Evolutionary conservation across 1,140 invertebrate species (phyloP).

Genomic region (Neodiprion lecontei): DNA sequence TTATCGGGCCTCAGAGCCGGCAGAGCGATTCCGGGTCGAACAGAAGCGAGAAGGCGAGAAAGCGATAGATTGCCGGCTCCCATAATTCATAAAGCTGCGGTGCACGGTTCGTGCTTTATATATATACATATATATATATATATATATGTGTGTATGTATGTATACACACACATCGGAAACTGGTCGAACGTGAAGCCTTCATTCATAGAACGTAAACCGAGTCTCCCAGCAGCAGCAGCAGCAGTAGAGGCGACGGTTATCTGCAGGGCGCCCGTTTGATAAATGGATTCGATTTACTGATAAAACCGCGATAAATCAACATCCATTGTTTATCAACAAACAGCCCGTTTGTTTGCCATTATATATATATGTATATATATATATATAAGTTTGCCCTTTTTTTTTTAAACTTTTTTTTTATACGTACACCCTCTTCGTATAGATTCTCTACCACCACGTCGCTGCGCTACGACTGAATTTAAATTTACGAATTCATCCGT

Average conservation of each 20-base stretch:
- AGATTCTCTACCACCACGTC: too few species aligned
- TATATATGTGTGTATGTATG: too few species aligned
- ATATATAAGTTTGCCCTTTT: too few species aligned
- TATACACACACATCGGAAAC: background rate
- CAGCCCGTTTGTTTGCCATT: background rate
- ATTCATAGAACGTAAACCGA: background rate
- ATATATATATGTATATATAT: background rate
- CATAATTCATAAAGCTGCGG: background rate
- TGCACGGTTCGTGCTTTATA: background rate
- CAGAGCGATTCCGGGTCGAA: background rate
- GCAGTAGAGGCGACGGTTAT: background rate
- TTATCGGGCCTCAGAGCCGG: background rate
- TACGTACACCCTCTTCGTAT: too few species aligned
- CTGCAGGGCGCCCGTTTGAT: background rate
- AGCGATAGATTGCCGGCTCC: background rate
- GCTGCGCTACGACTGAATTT: too few species aligned
- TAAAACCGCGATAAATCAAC: background rate
- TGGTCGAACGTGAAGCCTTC: slow-evolving; percentile 6
- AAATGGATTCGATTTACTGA: background rate
- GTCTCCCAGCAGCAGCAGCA: background rate
- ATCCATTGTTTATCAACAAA: slow-evolving; percentile 5
- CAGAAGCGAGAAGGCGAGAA: background rate
- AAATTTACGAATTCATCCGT: too few species aligned
- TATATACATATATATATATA: too few species aligned
- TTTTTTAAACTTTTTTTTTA: too few species aligned